phyloP scores from a whole-genome alignment of 2,888 invertebrate genomes.

The Podotricha telesiphe region DNA sequence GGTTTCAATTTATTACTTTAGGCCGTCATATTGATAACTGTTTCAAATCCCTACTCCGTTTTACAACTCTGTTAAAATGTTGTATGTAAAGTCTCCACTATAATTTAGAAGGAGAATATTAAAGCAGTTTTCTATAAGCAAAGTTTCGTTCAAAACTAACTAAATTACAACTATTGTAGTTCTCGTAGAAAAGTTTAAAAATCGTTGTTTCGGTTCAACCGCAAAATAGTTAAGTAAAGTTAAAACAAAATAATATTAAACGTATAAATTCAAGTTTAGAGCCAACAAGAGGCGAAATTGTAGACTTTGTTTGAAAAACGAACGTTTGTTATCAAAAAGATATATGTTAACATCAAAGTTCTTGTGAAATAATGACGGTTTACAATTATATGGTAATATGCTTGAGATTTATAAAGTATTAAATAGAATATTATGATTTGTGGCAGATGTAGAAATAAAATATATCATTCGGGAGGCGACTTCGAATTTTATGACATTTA shows the following conservation, averaged over 20 bases:
- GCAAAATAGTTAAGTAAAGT: constrained; percentile 36
- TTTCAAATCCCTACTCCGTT: neutral
- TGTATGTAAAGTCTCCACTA: constrained; percentile 12
- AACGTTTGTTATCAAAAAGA: neutral
- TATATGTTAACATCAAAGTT: neutral
- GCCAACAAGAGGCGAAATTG: constrained; percentile 23
- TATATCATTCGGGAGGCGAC: too few relatives aligned
- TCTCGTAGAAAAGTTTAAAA: constrained; percentile 32
- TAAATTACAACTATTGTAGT: constrained; percentile 33
- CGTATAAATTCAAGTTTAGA: constrained; percentile 34
- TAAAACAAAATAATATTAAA: constrained; percentile 34
- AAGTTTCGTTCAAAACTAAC: constrained; percentile 23
- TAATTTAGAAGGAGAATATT: constrained; percentile 30
- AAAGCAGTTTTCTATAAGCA: constrained; percentile 28
- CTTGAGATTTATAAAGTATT: too few relatives aligned
- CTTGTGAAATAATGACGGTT: neutral
- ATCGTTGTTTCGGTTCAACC: constrained; percentile 25
- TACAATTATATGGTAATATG: too few relatives aligned
- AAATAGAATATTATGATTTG: too few relatives aligned
- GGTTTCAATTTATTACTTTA: neutral
- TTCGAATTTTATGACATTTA: too few relatives aligned
- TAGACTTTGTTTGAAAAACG: neutral
- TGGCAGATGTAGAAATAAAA: too few relatives aligned
- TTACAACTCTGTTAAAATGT: constrained; percentile 7
- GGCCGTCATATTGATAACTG: too few relatives aligned